Base-by-base conservation (phyloP, 2,113 vertebrate genomes). In the Psilopogon haemacephalus region DNA sequence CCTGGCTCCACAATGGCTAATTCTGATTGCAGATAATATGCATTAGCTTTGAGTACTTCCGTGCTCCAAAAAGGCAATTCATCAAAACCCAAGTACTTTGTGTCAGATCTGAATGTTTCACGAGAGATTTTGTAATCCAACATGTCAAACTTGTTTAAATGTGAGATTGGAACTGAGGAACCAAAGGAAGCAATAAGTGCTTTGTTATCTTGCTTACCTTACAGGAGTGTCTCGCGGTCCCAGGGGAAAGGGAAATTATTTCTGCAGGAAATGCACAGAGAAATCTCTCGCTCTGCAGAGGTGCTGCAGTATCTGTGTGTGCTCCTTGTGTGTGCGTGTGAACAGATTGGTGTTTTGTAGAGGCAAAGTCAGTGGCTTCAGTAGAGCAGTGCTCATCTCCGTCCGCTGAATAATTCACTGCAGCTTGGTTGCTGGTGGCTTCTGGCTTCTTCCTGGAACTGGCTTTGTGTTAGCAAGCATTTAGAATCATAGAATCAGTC, bases 1-100 rank as follows among this genome's bases (percentile, higher is more conserved):
- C 42, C 58, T 85, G 75, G 79, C 76, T 91, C 55, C 76, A 75
- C 68, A 84, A 77, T 14, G 65, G 37, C 82, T 86, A 77, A 80
- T 93, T 86, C 56, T 56, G 35, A 81, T 60, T 35, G 68, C 32
- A 94, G 87, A 94, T 87, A 91, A 91, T 68, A 24, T 0, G 5
- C 78, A 91, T 94, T 94, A 92, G 60, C 40, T 92, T 71, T 64
- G 85, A 96, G 85, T 80, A 86, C 82, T 96, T 96, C 91, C 35
- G 6, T 77, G 46, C 71, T 91, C 75, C 32, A 30, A 56, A 90
- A 91, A 77, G 35, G 48, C 60, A 42, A 15, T 94, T 81, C 75
- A 83, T 94, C 89, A 91, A 86, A 92, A 56, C 78, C 30, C 87
- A 77, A 96, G 94, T 92, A 71, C 91, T 94, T 94, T 92, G 82